A percentile compares a stretch with the other conserved stretches of the same genome.
phyloP scores from a whole-genome alignment of 2,113 vertebrate genomes.

The Climacteris rufus region DNA sequence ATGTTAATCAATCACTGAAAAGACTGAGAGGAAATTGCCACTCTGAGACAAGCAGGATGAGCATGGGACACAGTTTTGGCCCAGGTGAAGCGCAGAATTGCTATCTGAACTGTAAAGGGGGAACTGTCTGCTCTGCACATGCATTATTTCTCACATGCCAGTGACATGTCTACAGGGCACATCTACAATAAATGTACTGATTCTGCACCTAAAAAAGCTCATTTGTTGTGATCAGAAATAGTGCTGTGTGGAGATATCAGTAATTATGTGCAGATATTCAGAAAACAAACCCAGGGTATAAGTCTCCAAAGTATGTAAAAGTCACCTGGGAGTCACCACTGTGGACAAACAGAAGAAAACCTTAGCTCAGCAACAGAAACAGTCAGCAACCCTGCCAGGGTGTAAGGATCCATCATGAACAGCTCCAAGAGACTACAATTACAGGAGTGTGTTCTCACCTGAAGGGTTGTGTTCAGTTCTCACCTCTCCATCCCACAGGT shows the following conservation, averaged over 20 bases:
- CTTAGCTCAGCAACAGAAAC: not conserved
- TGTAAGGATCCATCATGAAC: not conserved
- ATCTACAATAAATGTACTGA: not conserved
- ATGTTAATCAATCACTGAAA: not conserved
- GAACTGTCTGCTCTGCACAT: fast-evolving
- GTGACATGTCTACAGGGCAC: not conserved
- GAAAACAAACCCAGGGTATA: not conserved
- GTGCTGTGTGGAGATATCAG: not conserved
- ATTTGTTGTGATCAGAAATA: fast-evolving
- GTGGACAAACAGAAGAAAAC: not conserved
- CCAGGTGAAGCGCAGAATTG: not conserved
- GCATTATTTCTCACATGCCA: not conserved
- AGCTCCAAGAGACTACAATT: not conserved
- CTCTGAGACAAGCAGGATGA: not conserved
- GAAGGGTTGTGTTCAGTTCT: not conserved
- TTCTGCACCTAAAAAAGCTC: not conserved
- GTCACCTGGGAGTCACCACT: not conserved
- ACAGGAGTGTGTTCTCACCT: not conserved
- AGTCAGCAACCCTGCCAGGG: not conserved
- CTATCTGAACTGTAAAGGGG: not conserved
- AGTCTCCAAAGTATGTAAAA: not conserved
- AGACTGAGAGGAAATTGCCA: not conserved
- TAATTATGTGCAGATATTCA: not conserved
- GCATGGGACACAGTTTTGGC: not conserved
- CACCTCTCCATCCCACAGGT: not conserved